A percentile compares a stretch with the other conserved stretches of the same genome.
These are phyloP conservation scores for Dicyrtomina minuta DNA, from an alignment of 2,888 invertebrate species.

Conservation along the genomic window DNA sequence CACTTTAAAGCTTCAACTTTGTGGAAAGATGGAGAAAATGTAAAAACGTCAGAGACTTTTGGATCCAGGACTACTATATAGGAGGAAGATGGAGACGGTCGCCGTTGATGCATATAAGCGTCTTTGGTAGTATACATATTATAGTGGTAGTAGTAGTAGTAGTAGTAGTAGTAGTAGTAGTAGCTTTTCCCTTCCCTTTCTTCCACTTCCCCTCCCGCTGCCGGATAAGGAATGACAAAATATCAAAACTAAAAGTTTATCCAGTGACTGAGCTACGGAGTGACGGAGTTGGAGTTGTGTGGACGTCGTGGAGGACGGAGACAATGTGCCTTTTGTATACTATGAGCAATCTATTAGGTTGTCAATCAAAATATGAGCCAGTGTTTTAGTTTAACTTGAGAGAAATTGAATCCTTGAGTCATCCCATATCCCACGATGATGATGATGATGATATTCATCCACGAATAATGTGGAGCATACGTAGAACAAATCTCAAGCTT, in stretches of 20 bases:
- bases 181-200: too few species aligned
- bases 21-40: too few species aligned
- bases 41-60: not conserved
- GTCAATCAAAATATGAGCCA: conserved; percentile 20
- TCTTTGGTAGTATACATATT: not conserved
- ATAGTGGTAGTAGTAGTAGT: not conserved
- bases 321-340: not conserved
- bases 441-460: too few species aligned
- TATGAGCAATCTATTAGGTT: conserved; percentile 23
- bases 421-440: too few species aligned
- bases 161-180: too few species aligned
- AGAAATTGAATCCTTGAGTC: too few species aligned
- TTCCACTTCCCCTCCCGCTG: not conserved
- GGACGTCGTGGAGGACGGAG: not conserved
- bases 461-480: not conserved
- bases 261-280: not conserved
- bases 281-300: too few species aligned
- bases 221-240: not conserved
- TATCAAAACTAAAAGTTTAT: conserved; percentile 7
- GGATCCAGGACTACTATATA: not conserved
- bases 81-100: not conserved
- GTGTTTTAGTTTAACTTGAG: not conserved
- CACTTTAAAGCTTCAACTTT: not conserved
- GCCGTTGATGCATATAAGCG: not conserved
- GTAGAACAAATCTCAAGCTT: not conserved